Evolutionary conservation across 2,888 invertebrate species (phyloP).

Genomic region (Lampropteryx suffumata): DNA sequence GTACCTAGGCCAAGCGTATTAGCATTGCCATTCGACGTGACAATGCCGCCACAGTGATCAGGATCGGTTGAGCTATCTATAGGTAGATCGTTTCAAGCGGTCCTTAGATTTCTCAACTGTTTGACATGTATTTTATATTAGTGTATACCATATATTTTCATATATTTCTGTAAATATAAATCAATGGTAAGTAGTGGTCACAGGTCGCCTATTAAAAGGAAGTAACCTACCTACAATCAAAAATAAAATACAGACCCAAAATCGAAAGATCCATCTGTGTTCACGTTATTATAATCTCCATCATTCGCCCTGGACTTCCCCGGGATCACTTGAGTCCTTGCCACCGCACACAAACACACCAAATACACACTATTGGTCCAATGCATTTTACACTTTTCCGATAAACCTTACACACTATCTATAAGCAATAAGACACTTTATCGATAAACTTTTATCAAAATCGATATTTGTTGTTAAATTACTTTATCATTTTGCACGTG

Average conservation of each 20-base stretch:
- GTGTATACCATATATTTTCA: no score
- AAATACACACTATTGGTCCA: slow-evolving; percentile 62
- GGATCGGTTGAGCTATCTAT: no score
- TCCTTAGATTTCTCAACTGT: no score
- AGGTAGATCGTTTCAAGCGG: no score
- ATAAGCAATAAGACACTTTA: slow-evolving; percentile 6
- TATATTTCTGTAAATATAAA: no score
- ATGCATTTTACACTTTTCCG: slow-evolving; percentile 52
- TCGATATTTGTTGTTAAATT: slow-evolving; percentile 32
- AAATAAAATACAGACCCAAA: slow-evolving; percentile 83
- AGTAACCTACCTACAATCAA: no score
- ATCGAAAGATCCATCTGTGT: slow-evolving; percentile 88
- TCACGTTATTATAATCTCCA: slow-evolving; percentile 85
- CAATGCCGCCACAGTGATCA: no score
- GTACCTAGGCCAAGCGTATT: no score
- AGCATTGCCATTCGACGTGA: no score
- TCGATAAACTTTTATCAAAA: slow-evolving; percentile 23
- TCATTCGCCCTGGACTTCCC: slow-evolving; percentile 76
- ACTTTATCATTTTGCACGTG: slow-evolving; percentile 47
- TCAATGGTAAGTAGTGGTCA: no score
- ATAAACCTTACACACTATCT: slow-evolving; percentile 5
- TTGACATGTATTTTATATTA: no score
- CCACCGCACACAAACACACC: slow-evolving; percentile 66
- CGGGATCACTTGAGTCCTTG: slow-evolving; percentile 73
- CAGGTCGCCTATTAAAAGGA: no score